A percentile compares a stretch with the other conserved stretches of the same genome.
Conservation (phyloP, 2,888 invertebrate species). For the Artemia sp. region DNA sequence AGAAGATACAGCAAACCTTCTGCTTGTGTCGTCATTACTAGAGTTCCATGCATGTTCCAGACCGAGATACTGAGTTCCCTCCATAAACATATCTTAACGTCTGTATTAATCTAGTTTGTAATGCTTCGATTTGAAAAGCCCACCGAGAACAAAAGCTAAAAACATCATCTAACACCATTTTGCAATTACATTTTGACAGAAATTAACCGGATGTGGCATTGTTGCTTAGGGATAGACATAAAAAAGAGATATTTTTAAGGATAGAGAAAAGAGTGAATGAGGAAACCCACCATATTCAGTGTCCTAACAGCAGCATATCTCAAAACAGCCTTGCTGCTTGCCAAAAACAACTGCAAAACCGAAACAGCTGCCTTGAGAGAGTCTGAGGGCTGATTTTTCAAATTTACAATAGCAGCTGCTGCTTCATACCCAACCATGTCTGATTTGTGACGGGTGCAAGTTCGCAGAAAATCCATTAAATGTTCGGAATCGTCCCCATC, state of each 20-base stretch:
- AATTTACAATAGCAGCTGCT: slow-evolving; percentile 87
- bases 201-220: too few relatives aligned
- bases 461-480: slow-evolving; percentile 77
- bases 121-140: too few relatives aligned
- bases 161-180: too few relatives aligned
- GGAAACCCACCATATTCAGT: slow-evolving; percentile 52
- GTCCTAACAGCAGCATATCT: slow-evolving; percentile 96
- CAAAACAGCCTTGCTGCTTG: slow-evolving; percentile 86
- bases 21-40: too few relatives aligned
- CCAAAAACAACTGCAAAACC: slow-evolving; percentile 88
- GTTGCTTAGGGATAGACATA: background rate
- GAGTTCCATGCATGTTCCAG: too few relatives aligned
- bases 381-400: slow-evolving; percentile 58
- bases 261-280: background rate
- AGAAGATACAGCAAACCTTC: too few relatives aligned
- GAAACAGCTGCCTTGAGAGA: slow-evolving; percentile 89
- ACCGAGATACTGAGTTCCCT: too few relatives aligned
- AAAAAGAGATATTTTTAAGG: background rate
- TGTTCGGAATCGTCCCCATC: slow-evolving; percentile 55
- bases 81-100: too few relatives aligned
- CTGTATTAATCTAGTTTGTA: too few relatives aligned
- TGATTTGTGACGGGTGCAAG: slow-evolving; percentile 85
- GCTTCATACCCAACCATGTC: slow-evolving; percentile 99
- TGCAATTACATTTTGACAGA: too few relatives aligned
- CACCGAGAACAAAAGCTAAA: slow-evolving; percentile 20